These are phyloP conservation scores for Myopa tessellatipennis DNA, from an alignment of 2,888 invertebrate species.

Conservation along the genomic window DNA sequence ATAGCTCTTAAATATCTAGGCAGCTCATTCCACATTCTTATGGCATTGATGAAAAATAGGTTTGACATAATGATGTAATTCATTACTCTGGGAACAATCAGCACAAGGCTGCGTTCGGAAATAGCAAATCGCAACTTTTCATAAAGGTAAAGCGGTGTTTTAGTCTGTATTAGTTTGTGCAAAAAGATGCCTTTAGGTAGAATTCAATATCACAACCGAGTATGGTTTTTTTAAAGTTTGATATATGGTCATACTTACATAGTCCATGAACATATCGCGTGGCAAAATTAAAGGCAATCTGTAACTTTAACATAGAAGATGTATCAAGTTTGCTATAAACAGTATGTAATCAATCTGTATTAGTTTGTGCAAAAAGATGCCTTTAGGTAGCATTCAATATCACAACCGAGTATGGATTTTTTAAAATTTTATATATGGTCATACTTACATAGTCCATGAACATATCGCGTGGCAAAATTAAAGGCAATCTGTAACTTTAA, in stretches of 20 bases:
- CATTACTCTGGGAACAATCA: background rate
- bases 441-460: background rate
- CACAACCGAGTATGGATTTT: background rate
- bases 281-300: background rate
- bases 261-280: constrained; percentile 1
- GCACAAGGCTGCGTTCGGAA: background rate
- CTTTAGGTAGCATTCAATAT: background rate
- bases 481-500: too few species aligned
- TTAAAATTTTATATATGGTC: background rate
- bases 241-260: background rate
- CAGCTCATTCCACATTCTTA: too few species aligned
- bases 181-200: background rate
- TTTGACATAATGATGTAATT: background rate
- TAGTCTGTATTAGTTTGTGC: background rate
- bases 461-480: background rate
- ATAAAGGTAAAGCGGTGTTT: background rate
- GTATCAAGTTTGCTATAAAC: background rate
- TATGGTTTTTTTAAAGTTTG: background rate
- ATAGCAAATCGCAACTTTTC: background rate
- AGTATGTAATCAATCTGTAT: background rate
- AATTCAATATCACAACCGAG: background rate
- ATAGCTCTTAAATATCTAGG: background rate
- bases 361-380: background rate
- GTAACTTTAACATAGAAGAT: too few species aligned
- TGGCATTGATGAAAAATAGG: too few species aligned